Evolutionary conservation across 1,140 invertebrate genomes (phyloP), one percentile per base, ranked within the genome.

Genomic region (Theocolax elegans): DNA sequence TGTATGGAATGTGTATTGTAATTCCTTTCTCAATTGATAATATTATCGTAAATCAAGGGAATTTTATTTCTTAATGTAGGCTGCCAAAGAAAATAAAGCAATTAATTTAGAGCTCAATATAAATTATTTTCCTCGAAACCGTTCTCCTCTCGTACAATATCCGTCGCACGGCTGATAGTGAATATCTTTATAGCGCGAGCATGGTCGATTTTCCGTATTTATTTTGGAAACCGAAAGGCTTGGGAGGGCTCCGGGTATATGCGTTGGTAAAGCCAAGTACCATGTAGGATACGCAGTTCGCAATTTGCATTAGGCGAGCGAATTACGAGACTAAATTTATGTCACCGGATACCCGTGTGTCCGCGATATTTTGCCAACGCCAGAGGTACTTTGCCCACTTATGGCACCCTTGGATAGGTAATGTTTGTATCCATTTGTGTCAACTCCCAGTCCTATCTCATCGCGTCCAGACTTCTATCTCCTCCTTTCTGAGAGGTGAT

Each of bases 281-380:
- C 53, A 66, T 15, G 13, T 29, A 44, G 21, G 53, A 53, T 71
- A 70, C 59, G 25, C 49, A 48, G 73, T 63, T 74, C 71, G 75
- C 75, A 79, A 80, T 80, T 82, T 80, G 77, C 78, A 82, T 83
- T 81, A 80, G 77, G 75, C 74, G 74, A 75, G 76, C 78, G 76
- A 82, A 82, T 81, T 81, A 81, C 76, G 74, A n/a, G n/a, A 17
- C 23, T 56, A 79, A 82, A 83, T 83, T 81, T 82, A 83, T 82
- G 77, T 76, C 76, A 74, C 69, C 70, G 78, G 77, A 80, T 80
- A 72, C 29, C 74, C 73, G 74, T 67, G 74, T 78, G 77, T 76
- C 77, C 76, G 69, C 67, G 76, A 75, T 78, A 78, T 79, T 77
- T 65, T 67, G 65, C 62, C 49, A 54, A 42, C 51, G 46, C 17